Base-by-base conservation (phyloP, 2,888 invertebrate species). In the Drosophila tripunctata region DNA sequence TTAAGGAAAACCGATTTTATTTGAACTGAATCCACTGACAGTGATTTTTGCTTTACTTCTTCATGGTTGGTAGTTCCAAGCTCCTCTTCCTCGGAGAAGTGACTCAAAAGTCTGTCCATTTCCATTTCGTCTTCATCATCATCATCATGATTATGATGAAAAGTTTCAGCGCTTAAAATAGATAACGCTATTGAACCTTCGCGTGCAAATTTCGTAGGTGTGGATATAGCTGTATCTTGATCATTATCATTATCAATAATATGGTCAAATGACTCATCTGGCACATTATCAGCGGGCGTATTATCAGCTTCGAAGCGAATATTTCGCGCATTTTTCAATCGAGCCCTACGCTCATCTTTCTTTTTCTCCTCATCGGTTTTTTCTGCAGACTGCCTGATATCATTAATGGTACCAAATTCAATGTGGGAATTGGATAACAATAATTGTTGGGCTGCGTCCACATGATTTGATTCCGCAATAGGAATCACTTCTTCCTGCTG, bases 1-100 rank as follows among this genome's bases (percentile, higher is more conserved):
- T 56, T 38, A 12, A 89, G 71, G 36, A 89, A 87, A 6, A 78
- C 52, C 0, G 14, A 0, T 27, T 69, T 73, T 6, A 61, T 6
- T 12, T 17, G 6, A 1, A 81, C 19, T 1, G 80, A 8, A 6
- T 85, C 1, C 17, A 0, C 22, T 24, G n/a, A n/a, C n/a, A 7
- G 8, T 4, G 4, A 22, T 2, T 2, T 2, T 15, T 8, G 10
- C 1, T 36, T n/a, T n/a, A 5, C 2, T 17, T 2, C 5, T 5
- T 19, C n/a, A 14, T 1, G 7, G 1, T 3, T 8, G 0, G 8
- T 1, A 15, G 8, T 8, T 36, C 19, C 36, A n/a, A 5, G 1
- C 2, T 4, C 2, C 10, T n/a, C n/a, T n/a, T 36, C 36, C 10
- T 19, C 17, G n/a, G 36, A 36, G n/a, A n/a, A 5, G 17, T 19